These are phyloP conservation scores for Microhierax caerulescens DNA, from an alignment of 2,797 vertebrate species.

Conservation along the genomic window DNA sequence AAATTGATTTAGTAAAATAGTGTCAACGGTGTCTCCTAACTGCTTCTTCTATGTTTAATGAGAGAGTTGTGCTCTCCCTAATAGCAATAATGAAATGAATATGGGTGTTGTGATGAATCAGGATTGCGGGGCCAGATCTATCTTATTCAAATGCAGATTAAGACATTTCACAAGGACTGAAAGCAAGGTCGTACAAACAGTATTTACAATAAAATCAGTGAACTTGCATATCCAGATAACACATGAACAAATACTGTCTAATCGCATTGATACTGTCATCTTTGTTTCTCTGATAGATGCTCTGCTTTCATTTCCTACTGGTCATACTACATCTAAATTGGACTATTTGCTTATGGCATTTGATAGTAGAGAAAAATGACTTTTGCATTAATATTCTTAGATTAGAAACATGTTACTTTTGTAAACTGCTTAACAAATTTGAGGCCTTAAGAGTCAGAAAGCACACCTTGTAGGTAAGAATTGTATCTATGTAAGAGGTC, in stretches of 20 bases:
- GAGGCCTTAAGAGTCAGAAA: background rate
- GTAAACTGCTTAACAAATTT: background rate
- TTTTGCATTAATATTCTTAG: background rate
- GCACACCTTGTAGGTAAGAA: background rate
- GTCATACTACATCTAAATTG: background rate
- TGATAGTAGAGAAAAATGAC: background rate
- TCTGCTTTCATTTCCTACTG: background rate
- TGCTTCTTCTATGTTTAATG: background rate
- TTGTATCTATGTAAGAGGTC: background rate
- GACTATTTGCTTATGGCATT: background rate
- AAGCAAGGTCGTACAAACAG: background rate
- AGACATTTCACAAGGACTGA: background rate
- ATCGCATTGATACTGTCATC: background rate
- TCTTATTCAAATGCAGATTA: background rate
- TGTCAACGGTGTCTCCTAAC: background rate
- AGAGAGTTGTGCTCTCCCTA: background rate
- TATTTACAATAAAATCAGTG: background rate
- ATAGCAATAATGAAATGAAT: background rate
- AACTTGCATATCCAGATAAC: background rate
- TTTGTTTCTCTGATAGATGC: background rate
- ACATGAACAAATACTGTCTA: accelerated
- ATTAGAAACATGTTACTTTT: background rate
- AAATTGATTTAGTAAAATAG: background rate
- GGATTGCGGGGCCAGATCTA: background rate
- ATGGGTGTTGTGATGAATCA: background rate